Conservation (phyloP, 2,797 vertebrate species). For the Ptychobarbus kaznakovi region DNA sequence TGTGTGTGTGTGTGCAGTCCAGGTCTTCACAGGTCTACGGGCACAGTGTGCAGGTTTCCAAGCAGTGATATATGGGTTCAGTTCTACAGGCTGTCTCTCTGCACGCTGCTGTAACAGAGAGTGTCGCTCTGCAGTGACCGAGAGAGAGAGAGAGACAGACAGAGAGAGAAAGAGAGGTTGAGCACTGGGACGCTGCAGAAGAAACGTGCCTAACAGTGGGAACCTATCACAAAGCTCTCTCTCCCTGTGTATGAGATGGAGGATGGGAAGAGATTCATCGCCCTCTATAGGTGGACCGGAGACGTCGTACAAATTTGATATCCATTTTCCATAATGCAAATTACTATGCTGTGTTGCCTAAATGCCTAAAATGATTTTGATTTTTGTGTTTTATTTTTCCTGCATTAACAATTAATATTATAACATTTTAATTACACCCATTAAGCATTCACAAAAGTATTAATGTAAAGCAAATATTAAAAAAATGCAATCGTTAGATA, state of each 20-base stretch:
- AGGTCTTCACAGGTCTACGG: constrained; percentile 66
- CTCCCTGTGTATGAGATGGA: constrained; percentile 46
- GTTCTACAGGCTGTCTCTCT: constrained; percentile 32
- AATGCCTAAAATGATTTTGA: too few relatives aligned
- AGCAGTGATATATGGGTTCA: constrained; percentile 44
- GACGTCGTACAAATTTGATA: constrained; percentile 21
- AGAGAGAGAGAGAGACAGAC: constrained; percentile 57
- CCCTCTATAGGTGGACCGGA: constrained; percentile 67
- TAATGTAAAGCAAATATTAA: too few relatives aligned
- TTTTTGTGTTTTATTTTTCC: background rate
- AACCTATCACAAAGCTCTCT: constrained; percentile 69
- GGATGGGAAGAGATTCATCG: constrained; percentile 74
- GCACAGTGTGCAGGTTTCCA: constrained; percentile 48
- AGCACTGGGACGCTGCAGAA: constrained; percentile 42
- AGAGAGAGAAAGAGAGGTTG: constrained; percentile 53
- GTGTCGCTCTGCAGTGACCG: constrained; percentile 55
- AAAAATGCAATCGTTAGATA: too few relatives aligned
- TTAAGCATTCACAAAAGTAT: too few relatives aligned
- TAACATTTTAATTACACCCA: background rate
- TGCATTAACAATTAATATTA: background rate
- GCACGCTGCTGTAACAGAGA: constrained; percentile 62
- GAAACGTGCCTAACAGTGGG: constrained; percentile 63
- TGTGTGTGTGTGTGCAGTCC: constrained; percentile 49
- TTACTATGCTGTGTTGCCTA: too few relatives aligned
- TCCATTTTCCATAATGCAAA: too few relatives aligned